Evolutionary conservation across 2,113 vertebrate genomes (phyloP), one percentile per base, ranked within the genome.

Genomic region (Lagopus leucura): DNA sequence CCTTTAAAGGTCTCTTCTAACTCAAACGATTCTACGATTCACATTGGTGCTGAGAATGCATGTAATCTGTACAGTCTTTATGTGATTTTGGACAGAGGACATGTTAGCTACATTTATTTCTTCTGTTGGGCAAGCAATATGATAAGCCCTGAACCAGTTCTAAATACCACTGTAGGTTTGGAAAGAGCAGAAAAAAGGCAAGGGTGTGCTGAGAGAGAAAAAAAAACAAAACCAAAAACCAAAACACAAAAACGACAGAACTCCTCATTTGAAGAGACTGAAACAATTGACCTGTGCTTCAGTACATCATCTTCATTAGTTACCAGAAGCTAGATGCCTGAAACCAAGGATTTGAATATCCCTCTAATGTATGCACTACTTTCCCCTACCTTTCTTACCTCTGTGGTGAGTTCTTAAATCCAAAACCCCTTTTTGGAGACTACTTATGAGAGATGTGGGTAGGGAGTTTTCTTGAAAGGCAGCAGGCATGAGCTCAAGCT

Each of bases 371-470:
- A 45, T 54, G 13, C 54, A 13, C 21, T 34, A 0, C 71, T 79
- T 30, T 0, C 3, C 3, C 18, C 16, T 38, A 28, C 38, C 1
- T 5, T 4, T 65, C 54, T 58, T 42, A 5, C 8, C 47, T 65
- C 58, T 34, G 8, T 45, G 22, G n/a, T 28, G 52, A 78, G 21
- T 25, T 60, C 66, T 38, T 60, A 67, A 67, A 60, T 67, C 30
- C 45, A 30, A 22, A 16, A 1, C 2, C 0, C 0, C 50, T 4
- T 58, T 86, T 57, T 81, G 47, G 42, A 81, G 32, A 58, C 19
- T 21, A 19, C 20, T 16, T n/a, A n/a, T n/a, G n/a, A n/a, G n/a
- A n/a, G n/a, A 8, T 54, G 45, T 36, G 38, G 9, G 40, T 1
- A 34, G 60, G 18, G 34, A 64, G 12, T 16, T 24, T 32, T 48